Percentiles rank a stretch among this genome's conserved stretches.
Evolutionary conservation across 2,888 invertebrate genomes (phyloP).

Genomic region (Muschampia plurimacula): DNA sequence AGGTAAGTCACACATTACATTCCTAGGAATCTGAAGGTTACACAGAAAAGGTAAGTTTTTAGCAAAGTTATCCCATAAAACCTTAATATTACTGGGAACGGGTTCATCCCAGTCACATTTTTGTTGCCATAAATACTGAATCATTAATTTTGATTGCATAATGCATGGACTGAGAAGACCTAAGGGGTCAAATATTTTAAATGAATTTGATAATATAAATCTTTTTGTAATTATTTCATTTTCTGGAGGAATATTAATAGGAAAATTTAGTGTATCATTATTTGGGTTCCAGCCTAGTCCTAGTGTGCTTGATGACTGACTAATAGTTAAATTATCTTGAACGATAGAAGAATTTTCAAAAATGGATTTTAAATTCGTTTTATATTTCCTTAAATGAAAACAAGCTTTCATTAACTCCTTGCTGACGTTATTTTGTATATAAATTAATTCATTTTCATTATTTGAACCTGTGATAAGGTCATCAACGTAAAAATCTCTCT

Average conservation of each 20-base stretch:
- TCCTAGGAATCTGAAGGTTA: neutral
- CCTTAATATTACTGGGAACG: neutral
- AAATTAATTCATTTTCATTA: too few relatives aligned
- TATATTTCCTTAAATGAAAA: too few relatives aligned
- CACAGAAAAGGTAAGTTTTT: neutral
- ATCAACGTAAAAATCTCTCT: too few relatives aligned
- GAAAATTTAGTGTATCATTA: too few relatives aligned
- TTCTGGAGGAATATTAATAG: neutral
- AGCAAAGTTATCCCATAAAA: neutral
- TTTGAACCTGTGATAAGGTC: too few relatives aligned
- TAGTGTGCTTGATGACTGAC: too few relatives aligned
- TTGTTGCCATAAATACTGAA: neutral
- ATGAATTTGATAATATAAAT: neutral
- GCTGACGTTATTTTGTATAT: too few relatives aligned
- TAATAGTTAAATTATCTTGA: too few relatives aligned
- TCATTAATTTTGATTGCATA: conserved; percentile 5
- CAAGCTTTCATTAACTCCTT: too few relatives aligned
- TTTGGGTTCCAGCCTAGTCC: too few relatives aligned
- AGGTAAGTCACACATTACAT: neutral
- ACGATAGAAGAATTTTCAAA: too few relatives aligned
- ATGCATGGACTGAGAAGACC: neutral
- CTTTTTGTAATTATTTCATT: neutral
- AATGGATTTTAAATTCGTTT: too few relatives aligned
- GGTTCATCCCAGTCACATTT: neutral
- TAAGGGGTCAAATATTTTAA: neutral